phyloP scores from a whole-genome alignment of 2,113 vertebrate genomes.

The Narcine bancroftii region DNA sequence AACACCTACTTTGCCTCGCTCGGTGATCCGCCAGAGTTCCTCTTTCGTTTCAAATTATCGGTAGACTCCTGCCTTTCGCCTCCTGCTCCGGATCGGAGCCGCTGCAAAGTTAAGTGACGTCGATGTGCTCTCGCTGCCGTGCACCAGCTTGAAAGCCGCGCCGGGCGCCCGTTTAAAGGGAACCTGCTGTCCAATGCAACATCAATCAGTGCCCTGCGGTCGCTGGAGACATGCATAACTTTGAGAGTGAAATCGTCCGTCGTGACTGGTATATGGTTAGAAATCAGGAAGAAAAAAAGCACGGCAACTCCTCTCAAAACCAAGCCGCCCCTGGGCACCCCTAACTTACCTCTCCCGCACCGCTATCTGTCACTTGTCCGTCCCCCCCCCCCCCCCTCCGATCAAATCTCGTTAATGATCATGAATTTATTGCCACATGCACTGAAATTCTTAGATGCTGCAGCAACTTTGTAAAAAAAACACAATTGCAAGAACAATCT shows the following conservation, averaged over 20 bases:
- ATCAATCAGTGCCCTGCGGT: not conserved
- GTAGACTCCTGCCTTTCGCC: not conserved
- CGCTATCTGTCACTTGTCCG: no score
- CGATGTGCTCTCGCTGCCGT: not conserved
- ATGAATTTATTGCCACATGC: no score
- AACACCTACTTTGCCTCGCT: not conserved
- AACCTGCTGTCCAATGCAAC: not conserved
- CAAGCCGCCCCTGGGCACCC: no score
- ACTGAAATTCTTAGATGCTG: no score
- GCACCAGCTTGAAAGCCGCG: not conserved
- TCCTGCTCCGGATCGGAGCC: not conserved
- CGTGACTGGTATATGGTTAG: no score
- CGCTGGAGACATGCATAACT: not conserved
- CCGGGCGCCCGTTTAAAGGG: conserved; percentile 6
- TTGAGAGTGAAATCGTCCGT: not conserved
- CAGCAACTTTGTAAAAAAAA: no score
- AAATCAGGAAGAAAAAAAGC: no score
- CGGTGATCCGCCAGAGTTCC: not conserved
- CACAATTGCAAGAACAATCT: no score
- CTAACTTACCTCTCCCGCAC: no score
- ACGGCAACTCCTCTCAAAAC: no score
- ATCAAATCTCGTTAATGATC: no score
- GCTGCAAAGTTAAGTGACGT: conserved; percentile 26
- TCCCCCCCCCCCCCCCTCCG: no score
- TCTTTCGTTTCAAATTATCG: not conserved